phyloP scores from a whole-genome alignment of 1,140 invertebrate species.

The Trissolcus basalis region DNA sequence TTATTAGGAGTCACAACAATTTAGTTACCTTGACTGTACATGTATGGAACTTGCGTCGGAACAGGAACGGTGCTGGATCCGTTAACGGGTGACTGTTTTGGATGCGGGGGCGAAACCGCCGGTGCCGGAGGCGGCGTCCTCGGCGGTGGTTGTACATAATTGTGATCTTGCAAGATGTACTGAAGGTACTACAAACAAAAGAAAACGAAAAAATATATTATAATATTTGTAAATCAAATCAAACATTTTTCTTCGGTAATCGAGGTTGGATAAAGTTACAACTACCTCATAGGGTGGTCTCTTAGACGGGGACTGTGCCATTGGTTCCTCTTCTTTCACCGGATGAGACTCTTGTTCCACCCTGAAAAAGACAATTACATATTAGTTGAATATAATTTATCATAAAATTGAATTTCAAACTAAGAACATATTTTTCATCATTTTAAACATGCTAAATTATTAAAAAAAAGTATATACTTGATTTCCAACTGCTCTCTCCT shows the following conservation, averaged over 20 bases:
- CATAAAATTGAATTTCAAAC: no score
- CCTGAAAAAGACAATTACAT: constrained; percentile 42
- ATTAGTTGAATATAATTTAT: not conserved
- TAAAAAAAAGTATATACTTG: constrained; percentile 10
- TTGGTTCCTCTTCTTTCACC: constrained; percentile 64
- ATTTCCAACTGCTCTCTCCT: constrained; percentile 45
- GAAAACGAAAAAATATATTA: not conserved
- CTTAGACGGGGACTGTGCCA: constrained; percentile 61
- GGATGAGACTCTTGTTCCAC: constrained; percentile 58
- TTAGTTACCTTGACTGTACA: constrained; percentile 67
- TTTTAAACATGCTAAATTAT: no score
- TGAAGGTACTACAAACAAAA: constrained; percentile 75
- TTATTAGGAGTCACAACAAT: no score
- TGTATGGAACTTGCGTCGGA: constrained; percentile 67
- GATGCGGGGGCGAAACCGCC: constrained; percentile 69
- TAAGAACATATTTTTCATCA: no score
- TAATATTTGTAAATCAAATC: not conserved
- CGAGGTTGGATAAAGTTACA: not conserved
- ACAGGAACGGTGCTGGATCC: constrained; percentile 64
- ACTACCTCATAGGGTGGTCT: constrained; percentile 70
- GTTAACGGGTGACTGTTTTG: constrained; percentile 70
- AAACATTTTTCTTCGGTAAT: no score
- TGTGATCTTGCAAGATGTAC: constrained; percentile 87
- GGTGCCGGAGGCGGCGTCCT: constrained; percentile 70
- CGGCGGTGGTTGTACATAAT: constrained; percentile 83